Evolutionary conservation across 1,140 invertebrate genomes (phyloP), one percentile per base, ranked within the genome.

Genomic region (Conus betulinus): DNA sequence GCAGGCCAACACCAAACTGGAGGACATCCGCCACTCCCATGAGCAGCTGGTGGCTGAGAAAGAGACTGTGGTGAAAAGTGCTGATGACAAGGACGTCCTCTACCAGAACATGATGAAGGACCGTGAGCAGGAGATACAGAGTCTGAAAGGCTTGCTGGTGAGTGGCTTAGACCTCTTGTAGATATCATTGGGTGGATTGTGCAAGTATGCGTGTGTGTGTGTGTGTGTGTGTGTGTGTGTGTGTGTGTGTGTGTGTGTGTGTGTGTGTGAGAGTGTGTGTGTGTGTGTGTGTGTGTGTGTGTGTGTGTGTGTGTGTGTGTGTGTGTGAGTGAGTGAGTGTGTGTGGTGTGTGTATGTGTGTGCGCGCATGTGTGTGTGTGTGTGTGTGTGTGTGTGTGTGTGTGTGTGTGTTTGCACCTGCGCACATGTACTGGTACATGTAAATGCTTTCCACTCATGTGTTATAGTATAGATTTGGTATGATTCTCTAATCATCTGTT

Each of bases 91-190:
- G 74, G 85, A 87, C 52, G 10, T n/a, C 20, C 85, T 74, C 39
- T 78, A 78, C 71, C 71, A 78, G 51, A 87, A 79, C 85, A 57
- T 87, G 71, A 55, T 87, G 74, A 20, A 39, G 53, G 85, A 87
- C n/a, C 71, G 85, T 11, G 85, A 87, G 39, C 71, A 79, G 52
- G 71, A 87, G 85, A 79, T 87, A 13, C n/a, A 76, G 53, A 76
- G 27, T 5, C 85, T 87, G 10, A 87, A 57, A 1, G 53, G 53
- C 4, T 15, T 78, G 23, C 71, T 79, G 53, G 85, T 87, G 53
- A 87, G 67, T 17, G 13, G 7, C 1, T 2, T 8, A 0, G 4
- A 1, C 11, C 20, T 11, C 20, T 11, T 71, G 67, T n/a, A 20
- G 11, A 20, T n/a, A 7, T n/a, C 11, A 1, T 11, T 71, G 67